A percentile compares a stretch with the other conserved stretches of the same genome.
These are phyloP conservation scores for Epirrhoe alternata DNA, from an alignment of 2,888 invertebrate genomes.

Conservation along the genomic window DNA sequence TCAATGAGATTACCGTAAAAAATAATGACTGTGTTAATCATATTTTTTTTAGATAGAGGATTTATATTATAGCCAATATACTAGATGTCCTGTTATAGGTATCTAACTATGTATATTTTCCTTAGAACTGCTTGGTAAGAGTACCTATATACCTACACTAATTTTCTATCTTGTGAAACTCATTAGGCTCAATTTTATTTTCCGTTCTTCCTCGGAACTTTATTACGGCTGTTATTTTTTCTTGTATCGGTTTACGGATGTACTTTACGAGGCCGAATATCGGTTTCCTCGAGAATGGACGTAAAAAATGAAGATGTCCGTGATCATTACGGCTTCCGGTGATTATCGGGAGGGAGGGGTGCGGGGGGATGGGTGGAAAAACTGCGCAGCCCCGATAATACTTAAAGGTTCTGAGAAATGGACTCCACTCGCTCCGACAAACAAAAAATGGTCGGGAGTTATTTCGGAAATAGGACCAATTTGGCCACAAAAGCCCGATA, in stretches of 20 bases:
- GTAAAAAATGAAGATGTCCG: constrained; percentile 54
- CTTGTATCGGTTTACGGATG: constrained; percentile 40
- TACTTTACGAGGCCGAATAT: constrained; percentile 40
- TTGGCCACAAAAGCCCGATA: constrained; percentile 38
- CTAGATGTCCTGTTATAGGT: too few relatives aligned
- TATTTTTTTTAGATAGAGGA: too few relatives aligned
- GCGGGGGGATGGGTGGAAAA: constrained; percentile 31
- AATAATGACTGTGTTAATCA: too few relatives aligned
- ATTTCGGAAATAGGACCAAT: constrained; percentile 47
- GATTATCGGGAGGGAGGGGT: constrained; percentile 48
- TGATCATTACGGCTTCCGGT: constrained; percentile 55
- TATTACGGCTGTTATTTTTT: constrained; percentile 35
- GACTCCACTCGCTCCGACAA: constrained; percentile 45
- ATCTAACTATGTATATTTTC: not conserved
- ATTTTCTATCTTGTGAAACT: constrained; percentile 19
- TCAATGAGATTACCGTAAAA: too few relatives aligned
- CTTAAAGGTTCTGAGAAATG: constrained; percentile 53
- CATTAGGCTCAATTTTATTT: constrained; percentile 27
- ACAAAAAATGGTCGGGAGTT: constrained; percentile 46
- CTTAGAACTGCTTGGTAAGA: not conserved
- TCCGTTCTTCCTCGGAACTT: constrained; percentile 31
- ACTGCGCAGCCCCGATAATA: constrained; percentile 44
- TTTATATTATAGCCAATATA: too few relatives aligned
- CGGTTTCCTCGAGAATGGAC: constrained; percentile 44
- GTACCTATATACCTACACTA: not conserved